phyloP scores from a whole-genome alignment of 2,113 vertebrate genomes.

The Gnathonemus longibarbis region DNA sequence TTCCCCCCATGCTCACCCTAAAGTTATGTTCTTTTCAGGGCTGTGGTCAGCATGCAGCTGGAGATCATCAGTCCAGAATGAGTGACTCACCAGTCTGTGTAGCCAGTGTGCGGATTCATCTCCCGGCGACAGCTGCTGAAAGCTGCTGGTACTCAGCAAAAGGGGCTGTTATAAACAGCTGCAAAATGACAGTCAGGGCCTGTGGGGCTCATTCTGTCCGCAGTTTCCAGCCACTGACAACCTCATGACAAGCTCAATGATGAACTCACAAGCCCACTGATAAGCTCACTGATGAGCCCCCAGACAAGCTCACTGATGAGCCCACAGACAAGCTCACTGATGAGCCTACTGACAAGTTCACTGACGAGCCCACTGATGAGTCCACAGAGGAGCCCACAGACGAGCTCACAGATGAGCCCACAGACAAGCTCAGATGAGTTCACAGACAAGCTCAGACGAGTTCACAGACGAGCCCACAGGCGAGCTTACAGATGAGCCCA shows the following conservation, averaged over 20 bases:
- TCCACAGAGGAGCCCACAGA: no score
- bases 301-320: background rate
- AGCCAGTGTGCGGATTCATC: background rate
- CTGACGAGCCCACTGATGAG: background rate
- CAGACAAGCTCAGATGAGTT: background rate
- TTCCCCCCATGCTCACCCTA: background rate
- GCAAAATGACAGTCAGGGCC: background rate
- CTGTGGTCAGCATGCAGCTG: background rate
- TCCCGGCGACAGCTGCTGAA: constrained; percentile 4
- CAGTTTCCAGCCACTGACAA: background rate
- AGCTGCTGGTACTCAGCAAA: background rate
- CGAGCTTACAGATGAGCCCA: background rate
- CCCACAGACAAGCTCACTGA: no score
- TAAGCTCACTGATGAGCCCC: background rate
- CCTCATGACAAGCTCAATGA: background rate
- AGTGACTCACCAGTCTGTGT: background rate
- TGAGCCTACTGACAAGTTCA: accelerated
- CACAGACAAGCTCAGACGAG: background rate
- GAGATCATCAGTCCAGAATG: background rate
- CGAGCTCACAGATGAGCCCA: accelerated
- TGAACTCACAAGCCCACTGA: background rate
- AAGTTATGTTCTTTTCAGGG: background rate
- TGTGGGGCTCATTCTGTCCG: background rate
- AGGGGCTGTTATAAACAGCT: background rate
- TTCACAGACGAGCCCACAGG: background rate